phyloP scores from a whole-genome alignment of 2,888 invertebrate genomes.

The Ferrisia virgata region DNA sequence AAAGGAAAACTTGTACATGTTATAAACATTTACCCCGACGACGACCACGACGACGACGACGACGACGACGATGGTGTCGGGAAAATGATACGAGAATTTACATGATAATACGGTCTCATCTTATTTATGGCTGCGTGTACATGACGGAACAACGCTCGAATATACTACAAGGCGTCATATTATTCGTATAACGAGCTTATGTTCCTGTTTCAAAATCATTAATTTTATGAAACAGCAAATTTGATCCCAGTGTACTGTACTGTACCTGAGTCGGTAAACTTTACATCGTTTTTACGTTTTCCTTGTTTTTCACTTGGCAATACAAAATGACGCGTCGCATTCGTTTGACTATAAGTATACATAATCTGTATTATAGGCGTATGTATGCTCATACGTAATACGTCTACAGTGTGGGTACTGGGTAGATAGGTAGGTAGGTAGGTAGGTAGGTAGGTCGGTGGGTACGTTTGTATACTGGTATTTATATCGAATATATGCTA shows the following conservation, averaged over 20 bases:
- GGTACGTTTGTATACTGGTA: neutral
- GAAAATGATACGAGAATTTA: constrained; percentile 26
- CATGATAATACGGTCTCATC: constrained; percentile 29
- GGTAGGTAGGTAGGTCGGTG: too few relatives aligned
- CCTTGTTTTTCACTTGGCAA: neutral
- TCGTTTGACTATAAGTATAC: neutral
- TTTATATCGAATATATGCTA: neutral
- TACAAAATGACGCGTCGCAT: neutral
- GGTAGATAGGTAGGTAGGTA: too few relatives aligned
- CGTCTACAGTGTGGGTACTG: too few relatives aligned
- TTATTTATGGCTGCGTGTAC: constrained; percentile 22
- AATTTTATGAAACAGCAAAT: constrained; percentile 33
- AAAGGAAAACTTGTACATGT: neutral
- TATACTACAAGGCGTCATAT: constrained; percentile 14
- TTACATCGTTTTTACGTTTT: constrained; percentile 7
- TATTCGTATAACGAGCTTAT: constrained; percentile 27
- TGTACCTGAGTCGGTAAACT: constrained; percentile 18
- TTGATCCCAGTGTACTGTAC: neutral
- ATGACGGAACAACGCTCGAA: constrained; percentile 27
- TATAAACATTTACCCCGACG: neutral
- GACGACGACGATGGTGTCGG: neutral
- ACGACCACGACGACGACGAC: too few relatives aligned
- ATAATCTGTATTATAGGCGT: neutral
- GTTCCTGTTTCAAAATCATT: constrained; percentile 22
- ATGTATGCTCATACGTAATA: neutral